These are phyloP conservation scores for Thecocarcelia acutangulata DNA, from an alignment of 2,888 invertebrate species.

Conservation along the genomic window DNA sequence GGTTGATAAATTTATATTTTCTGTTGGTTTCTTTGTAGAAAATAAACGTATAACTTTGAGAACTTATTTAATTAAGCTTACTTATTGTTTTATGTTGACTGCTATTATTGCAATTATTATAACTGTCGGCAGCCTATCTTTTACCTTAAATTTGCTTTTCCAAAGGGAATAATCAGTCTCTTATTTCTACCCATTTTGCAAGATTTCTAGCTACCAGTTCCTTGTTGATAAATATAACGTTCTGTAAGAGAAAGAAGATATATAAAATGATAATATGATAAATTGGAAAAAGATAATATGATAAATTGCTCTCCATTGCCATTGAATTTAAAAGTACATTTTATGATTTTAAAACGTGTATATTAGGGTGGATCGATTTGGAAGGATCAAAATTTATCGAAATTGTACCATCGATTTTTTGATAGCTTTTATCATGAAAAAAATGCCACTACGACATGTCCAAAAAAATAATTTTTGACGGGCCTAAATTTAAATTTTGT, in stretches of 20 bases:
- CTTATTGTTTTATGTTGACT: slow-evolving; percentile 54
- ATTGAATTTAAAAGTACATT: too few species aligned
- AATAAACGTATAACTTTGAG: slow-evolving; percentile 54
- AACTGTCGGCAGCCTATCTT: slow-evolving; percentile 63
- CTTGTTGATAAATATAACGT: slow-evolving; percentile 92
- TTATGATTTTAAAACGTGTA: too few species aligned
- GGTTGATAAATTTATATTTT: slow-evolving; percentile 41
- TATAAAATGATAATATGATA: neutral
- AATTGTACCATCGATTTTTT: too few species aligned
- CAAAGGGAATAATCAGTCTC: slow-evolving; percentile 75
- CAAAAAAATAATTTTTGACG: too few species aligned
- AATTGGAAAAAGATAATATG: too few species aligned
- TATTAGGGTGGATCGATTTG: too few species aligned
- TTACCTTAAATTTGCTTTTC: slow-evolving; percentile 48
- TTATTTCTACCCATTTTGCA: slow-evolving; percentile 86
- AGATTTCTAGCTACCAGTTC: slow-evolving; percentile 92
- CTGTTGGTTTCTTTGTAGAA: slow-evolving; percentile 11
- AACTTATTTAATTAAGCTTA: slow-evolving; percentile 60
- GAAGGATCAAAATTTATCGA: too few species aligned
- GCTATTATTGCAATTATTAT: slow-evolving; percentile 59
- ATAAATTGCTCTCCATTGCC: too few species aligned
- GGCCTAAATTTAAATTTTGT: too few species aligned
- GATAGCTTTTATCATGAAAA: too few species aligned
- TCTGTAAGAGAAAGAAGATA: slow-evolving; percentile 83
- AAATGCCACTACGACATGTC: too few species aligned